Percentiles rank a stretch among this genome's conserved stretches.
These are phyloP conservation scores for Sebastes vulpes DNA, from an alignment of 2,797 vertebrate genomes.

Conservation along the genomic window DNA sequence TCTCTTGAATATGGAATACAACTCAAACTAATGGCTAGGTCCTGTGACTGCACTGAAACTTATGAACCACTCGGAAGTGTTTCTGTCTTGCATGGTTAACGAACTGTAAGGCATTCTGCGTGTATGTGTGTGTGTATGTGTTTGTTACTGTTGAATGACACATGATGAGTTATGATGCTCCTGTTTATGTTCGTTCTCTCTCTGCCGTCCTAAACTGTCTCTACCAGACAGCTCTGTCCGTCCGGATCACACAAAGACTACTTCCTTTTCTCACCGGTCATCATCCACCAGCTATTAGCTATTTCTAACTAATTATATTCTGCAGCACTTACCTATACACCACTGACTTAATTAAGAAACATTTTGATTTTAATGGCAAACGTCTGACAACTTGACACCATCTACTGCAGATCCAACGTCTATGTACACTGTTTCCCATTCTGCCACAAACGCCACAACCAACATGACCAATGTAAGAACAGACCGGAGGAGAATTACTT, in stretches of 20 bases:
- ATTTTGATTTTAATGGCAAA: slow-evolving; percentile 39
- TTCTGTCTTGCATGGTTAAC: slow-evolving; percentile 53
- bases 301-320: slow-evolving; percentile 35
- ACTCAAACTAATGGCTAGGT: slow-evolving; percentile 66
- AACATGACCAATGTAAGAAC: slow-evolving; percentile 27
- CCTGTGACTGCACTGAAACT: slow-evolving; percentile 61
- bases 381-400: slow-evolving; percentile 64
- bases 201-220: not conserved
- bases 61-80: slow-evolving; percentile 37
- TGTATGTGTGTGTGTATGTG: slow-evolving; percentile 31
- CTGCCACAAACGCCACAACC: slow-evolving; percentile 39
- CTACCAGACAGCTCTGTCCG: not conserved
- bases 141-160: slow-evolving; percentile 36
- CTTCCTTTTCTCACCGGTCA: not conserved
- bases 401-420: slow-evolving; percentile 49
- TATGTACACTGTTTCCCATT: slow-evolving; percentile 62
- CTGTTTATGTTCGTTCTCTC: slow-evolving; percentile 45
- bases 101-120: slow-evolving; percentile 77
- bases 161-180: slow-evolving; percentile 57
- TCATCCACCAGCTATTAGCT: slow-evolving; percentile 9
- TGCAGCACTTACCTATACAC: slow-evolving; percentile 28
- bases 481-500: not conserved
- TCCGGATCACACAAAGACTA: not conserved
- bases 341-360: slow-evolving; percentile 25
- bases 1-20: slow-evolving; percentile 35